Percentiles rank a stretch among this genome's conserved stretches.
Evolutionary conservation across 2,113 vertebrate species (phyloP).

Genomic region (Oryctolagus cuniculus): DNA sequence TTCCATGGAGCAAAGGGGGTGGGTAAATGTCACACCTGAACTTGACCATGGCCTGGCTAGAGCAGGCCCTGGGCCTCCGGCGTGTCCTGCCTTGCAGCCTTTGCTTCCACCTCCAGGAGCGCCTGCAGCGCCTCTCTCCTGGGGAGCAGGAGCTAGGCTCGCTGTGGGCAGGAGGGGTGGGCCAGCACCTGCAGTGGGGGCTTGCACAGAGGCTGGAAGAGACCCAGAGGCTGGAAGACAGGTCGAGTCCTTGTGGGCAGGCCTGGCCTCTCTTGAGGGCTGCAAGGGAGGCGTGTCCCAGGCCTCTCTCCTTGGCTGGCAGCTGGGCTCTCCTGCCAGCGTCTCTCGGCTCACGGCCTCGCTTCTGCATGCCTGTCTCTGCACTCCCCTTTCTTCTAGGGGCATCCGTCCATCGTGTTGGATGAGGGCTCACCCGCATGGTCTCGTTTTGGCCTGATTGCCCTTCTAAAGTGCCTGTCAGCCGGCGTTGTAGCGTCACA

Average conservation of each 20-base stretch:
- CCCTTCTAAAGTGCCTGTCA: neutral
- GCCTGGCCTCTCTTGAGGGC: neutral
- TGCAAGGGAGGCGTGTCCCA: rapidly evolving
- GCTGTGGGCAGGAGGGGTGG: too few species aligned
- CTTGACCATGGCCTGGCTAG: neutral
- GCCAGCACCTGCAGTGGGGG: too few species aligned
- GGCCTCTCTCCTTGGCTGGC: neutral
- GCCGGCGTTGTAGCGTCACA: too few species aligned
- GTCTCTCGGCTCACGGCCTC: rapidly evolving
- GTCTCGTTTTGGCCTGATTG: neutral
- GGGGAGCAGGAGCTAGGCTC: neutral
- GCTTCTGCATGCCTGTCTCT: rapidly evolving
- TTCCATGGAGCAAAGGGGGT: neutral
- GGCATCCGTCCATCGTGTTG: too few species aligned
- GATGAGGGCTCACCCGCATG: neutral
- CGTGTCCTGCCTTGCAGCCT: rapidly evolving
- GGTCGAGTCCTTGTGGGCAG: neutral
- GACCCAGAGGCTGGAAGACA: neutral
- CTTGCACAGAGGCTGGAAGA: too few species aligned
- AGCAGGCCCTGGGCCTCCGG: neutral
- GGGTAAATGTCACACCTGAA: neutral
- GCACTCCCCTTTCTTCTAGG: neutral
- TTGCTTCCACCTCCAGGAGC: neutral
- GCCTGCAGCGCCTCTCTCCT: neutral
- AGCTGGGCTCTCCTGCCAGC: neutral